Percentiles rank a stretch among this genome's conserved stretches.
Evolutionary conservation across 2,888 invertebrate species (phyloP).

Genomic region (Rhaphigaster nebulosa): DNA sequence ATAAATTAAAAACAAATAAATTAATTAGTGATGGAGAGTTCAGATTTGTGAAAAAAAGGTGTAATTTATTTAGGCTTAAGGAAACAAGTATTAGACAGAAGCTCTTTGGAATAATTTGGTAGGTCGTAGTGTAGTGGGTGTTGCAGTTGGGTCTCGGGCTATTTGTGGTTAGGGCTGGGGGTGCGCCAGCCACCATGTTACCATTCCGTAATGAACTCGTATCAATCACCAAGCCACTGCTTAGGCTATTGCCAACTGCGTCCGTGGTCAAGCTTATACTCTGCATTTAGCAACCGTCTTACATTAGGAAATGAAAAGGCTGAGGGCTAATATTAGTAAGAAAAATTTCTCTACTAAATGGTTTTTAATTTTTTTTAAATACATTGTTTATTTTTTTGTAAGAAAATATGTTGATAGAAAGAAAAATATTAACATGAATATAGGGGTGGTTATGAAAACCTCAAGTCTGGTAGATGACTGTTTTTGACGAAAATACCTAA

Average conservation of each 20-base stretch:
- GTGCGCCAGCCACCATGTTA: not conserved
- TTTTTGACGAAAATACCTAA: too few relatives aligned
- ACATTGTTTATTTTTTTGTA: too few relatives aligned
- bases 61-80: not conserved
- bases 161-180: not conserved
- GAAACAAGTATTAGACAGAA: not conserved
- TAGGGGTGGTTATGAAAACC: too few relatives aligned
- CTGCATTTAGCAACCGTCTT: not conserved
- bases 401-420: too few relatives aligned
- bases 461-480: too few relatives aligned
- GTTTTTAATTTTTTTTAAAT: too few relatives aligned
- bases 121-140: not conserved
- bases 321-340: too few relatives aligned
- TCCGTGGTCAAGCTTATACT: not conserved
- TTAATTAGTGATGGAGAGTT: too few relatives aligned
- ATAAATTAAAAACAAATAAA: too few relatives aligned
- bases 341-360: too few relatives aligned
- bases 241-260: not conserved
- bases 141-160: not conserved
- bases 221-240: conserved; percentile 9
- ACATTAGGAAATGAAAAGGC: not conserved
- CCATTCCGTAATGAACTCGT: not conserved
- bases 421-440: too few relatives aligned
- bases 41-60: too few relatives aligned
- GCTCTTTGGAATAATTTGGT: not conserved